A percentile compares a stretch with the other conserved stretches of the same genome.
Conservation (phyloP, 2,888 invertebrate genomes). For the Amphipoea lucens region DNA sequence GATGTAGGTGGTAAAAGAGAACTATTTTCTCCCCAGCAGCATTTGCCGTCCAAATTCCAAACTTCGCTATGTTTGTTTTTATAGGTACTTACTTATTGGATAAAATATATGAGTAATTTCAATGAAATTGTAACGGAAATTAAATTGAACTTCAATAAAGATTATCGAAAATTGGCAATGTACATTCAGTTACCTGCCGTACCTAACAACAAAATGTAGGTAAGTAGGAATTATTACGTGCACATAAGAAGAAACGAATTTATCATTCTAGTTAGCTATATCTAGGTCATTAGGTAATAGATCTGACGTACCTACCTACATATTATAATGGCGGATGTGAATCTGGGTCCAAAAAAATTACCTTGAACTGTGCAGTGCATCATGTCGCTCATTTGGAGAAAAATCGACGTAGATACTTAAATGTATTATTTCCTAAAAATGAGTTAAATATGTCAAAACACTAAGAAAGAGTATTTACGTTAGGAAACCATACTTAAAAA, state of each 20-base stretch:
- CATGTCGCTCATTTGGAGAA: not conserved
- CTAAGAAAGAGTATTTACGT: no score
- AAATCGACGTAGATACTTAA: no score
- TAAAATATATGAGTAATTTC: not conserved
- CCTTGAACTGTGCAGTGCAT: constrained; percentile 1
- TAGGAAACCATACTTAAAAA: no score
- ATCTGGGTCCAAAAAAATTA: not conserved
- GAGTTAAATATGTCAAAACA: no score
- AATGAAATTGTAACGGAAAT: constrained; percentile 4
- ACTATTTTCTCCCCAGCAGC: no score
- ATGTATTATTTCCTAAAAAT: no score
- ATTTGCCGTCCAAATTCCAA: not conserved
- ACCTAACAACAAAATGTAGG: not conserved
- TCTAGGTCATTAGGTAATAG: not conserved
- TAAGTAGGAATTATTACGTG: not conserved
- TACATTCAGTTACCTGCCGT: not conserved
- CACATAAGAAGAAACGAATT: not conserved
- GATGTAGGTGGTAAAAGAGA: not conserved
- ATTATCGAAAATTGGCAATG: constrained; percentile 4
- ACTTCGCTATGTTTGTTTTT: not conserved
- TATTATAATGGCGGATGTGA: not conserved
- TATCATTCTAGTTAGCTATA: not conserved
- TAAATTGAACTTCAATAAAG: constrained; percentile 11
- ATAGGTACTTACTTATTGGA: not conserved
- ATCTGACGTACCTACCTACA: not conserved